A percentile compares a stretch with the other conserved stretches of the same genome.
Conservation (phyloP, 2,113 vertebrate species). For the Casuarius casuarius region DNA sequence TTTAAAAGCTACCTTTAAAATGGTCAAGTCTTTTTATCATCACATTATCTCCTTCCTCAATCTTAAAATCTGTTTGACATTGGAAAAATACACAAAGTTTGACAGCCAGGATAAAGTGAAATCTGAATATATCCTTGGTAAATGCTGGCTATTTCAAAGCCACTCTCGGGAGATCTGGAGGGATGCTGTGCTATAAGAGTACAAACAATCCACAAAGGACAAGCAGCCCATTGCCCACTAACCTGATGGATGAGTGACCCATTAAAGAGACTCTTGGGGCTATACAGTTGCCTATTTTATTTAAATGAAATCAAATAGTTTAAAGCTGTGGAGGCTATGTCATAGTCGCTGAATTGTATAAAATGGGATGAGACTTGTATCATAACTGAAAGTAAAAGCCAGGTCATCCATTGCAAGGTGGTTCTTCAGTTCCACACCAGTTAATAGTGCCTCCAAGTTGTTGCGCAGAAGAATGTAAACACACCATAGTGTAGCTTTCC, state of each 20-base stretch:
- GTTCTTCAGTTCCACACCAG: rapidly evolving
- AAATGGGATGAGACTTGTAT: neutral
- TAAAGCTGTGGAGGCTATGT: neutral
- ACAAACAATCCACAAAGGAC: conserved; percentile 26
- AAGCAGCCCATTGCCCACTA: neutral
- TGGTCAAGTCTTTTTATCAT: conserved; percentile 53
- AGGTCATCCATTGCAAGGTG: neutral
- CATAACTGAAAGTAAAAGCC: neutral
- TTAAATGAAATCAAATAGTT: conserved; percentile 50
- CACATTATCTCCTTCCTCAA: conserved; percentile 36
- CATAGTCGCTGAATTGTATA: neutral
- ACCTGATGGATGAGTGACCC: conserved; percentile 51
- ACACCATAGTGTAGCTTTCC: rapidly evolving
- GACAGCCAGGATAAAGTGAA: conserved; percentile 43
- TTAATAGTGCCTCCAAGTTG: neutral
- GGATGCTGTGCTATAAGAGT: conserved; percentile 28
- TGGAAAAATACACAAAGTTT: conserved; percentile 68
- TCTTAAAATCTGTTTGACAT: conserved; percentile 62
- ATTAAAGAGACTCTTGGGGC: conserved; percentile 31
- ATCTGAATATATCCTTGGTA: conserved; percentile 21
- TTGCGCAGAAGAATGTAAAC: neutral
- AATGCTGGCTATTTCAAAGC: neutral
- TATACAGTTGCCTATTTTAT: conserved; percentile 42
- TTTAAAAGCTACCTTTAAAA: conserved; percentile 27
- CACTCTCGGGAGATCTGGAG: neutral